Base-by-base conservation (phyloP, 2,888 invertebrate genomes). In the Leucophora obtusa region DNA sequence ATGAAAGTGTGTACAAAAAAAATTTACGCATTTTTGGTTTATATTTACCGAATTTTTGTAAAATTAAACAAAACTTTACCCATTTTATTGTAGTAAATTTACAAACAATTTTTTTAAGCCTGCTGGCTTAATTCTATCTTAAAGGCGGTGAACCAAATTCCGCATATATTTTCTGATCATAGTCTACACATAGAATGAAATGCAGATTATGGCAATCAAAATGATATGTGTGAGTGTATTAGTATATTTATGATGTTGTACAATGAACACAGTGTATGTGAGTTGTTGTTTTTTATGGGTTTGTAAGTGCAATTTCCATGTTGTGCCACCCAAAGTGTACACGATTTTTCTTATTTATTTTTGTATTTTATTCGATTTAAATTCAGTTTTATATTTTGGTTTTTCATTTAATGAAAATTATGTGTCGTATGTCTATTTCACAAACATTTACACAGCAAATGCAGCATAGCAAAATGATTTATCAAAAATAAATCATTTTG, bases 401-500 rank as follows among this genome's bases (percentile, higher is more conserved):
- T 43, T 15, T 65, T 66, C 71, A 72, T 72, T 60, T 75, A 82
- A 82, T 69, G 69, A 75, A 75, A 82, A 79, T 76, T 82, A 72
- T 69, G 71, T 79, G 82, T 82, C 75, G 75, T 63, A 69, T 76
- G 78, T 82, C 79, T 79, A 82, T 79, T 79, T 75, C 79, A 79
- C 72, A 60, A 73, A 78, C 76, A 76, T 72, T 72, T 81, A 62
- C 74, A 69, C 79, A 83, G 79, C 71, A 74, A 82, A 76, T 79
- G 79, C 76, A 82, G 82, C 82, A 76, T 77, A 76, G 79, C 79
- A 69, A 82, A 78, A 85, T 84, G 86, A 88, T 88, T 88, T 88
- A 88, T 89, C 88, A 89, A 89, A 88, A 87, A 87, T 88, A 88
- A 88, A 88, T 88, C 88, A 88, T 88, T 87, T 87, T 86, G 85